Base-by-base conservation (phyloP, 2,888 invertebrate genomes). In the Noctua pronuba region DNA sequence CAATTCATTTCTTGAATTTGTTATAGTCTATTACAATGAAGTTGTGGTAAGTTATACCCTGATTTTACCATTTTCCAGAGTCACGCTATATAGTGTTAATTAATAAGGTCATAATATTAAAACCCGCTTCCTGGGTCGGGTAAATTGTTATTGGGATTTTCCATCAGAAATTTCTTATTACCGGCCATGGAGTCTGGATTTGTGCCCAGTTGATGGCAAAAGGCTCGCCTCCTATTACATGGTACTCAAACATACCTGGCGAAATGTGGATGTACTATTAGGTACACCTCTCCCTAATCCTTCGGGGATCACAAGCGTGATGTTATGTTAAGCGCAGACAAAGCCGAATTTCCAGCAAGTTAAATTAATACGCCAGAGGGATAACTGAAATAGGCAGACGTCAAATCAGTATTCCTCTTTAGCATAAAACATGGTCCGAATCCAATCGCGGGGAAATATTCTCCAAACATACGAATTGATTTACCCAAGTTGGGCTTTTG, bases 381-480 rank as follows among this genome's bases (percentile, higher is more conserved):
- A 71, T 28, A 41, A 49, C n/a, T 62, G 35, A 72, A 82, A 69
- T 75, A 55, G 72, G 66, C 74, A 62, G 55, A 73, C 35, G 28
- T 73, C 69, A 76, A 52, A 79, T 77, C 65, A 79, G 58, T 58
- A 75, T 71, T 67, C 70, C 70, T 77, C 44, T 81, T 81, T 69
- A 79, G 66, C 76, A 71, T 79, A 79, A 75, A 82, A 75, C 69
- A 70, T 80, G 70, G 71, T 65, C 68, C 69, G 55, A 64, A 68
- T 84, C 66, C 66, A 79, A 75, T 80, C 60, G 58, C 67, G 69
- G 77, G 76, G 72, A 85, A 84, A 85, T 79, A 58, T 77, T 77
- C 69, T 74, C 58, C 75, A 83, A 84, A 75, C 60, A 77, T 55
- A 55, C 77, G 87, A 88, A 90, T 88, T 86, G 82, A 79, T 88